A percentile compares a stretch with the other conserved stretches of the same genome.
phyloP scores from a whole-genome alignment of 2,888 invertebrate species.

The Eupithecia insigniata region DNA sequence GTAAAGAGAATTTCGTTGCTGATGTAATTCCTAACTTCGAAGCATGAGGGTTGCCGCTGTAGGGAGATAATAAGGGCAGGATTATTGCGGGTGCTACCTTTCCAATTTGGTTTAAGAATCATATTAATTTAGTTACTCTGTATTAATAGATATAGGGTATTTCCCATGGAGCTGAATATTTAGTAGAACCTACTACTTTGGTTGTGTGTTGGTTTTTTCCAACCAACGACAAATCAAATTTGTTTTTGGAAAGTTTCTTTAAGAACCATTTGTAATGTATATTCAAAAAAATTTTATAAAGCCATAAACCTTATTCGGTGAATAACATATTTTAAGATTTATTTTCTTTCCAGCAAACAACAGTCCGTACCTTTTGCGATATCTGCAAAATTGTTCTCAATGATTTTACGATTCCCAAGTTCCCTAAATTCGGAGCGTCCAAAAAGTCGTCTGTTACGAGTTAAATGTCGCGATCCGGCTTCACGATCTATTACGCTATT shows the following conservation, averaged over 20 bases:
- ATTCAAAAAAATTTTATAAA: background rate
- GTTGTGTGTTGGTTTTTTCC: background rate
- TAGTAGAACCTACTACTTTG: background rate
- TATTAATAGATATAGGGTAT: background rate
- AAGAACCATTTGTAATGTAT: background rate
- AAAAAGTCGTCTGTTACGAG: conserved; percentile 19
- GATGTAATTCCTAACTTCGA: conserved; percentile 38
- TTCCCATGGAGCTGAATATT: background rate
- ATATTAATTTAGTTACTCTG: conserved; percentile 13
- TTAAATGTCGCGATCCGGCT: conserved; percentile 26
- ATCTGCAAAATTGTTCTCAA: background rate
- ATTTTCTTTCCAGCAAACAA: background rate
- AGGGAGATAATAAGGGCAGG: conserved; percentile 27
- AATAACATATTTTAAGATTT: background rate
- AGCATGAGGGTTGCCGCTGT: conserved; percentile 29
- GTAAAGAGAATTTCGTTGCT: conserved; percentile 40
- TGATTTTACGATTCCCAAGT: background rate
- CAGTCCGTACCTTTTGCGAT: background rate
- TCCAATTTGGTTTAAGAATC: conserved; percentile 22
- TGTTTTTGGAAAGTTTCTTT: background rate
- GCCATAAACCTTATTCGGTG: background rate
- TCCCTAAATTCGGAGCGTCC: background rate
- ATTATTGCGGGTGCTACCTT: conserved; percentile 27
- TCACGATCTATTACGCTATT: conserved; percentile 30
- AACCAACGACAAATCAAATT: background rate